Conservation (phyloP, 2,888 invertebrate genomes). For the Pantelozetes paolii region DNA sequence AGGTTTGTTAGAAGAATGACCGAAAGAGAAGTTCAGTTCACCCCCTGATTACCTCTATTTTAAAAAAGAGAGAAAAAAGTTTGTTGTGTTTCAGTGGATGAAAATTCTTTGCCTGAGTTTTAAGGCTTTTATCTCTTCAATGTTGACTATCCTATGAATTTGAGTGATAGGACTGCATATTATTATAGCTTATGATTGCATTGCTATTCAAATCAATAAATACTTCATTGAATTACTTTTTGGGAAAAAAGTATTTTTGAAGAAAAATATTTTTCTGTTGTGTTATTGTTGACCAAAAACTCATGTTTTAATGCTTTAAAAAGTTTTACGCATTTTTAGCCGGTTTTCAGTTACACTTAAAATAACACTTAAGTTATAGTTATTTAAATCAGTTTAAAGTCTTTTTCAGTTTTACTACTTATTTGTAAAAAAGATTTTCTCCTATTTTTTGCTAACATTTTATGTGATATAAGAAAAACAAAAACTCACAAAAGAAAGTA, state of each 20-base stretch:
- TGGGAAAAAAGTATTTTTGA: not conserved
- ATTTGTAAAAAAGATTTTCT: not conserved
- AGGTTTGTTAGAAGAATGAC: not conserved
- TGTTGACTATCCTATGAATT: constrained; percentile 16
- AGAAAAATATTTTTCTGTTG: not conserved
- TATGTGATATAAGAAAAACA: not conserved
- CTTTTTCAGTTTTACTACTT: not conserved
- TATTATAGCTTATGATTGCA: constrained; percentile 8
- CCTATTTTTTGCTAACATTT: not conserved
- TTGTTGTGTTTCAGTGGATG: not conserved
- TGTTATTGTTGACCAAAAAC: not conserved
- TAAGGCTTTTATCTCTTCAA: not conserved
- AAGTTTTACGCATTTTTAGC: not conserved
- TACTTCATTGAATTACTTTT: not conserved
- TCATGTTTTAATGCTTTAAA: not conserved
- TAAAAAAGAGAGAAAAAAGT: not conserved
- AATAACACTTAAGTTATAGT: not conserved
- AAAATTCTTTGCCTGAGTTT: not conserved
- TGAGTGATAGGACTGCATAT: constrained; percentile 2
- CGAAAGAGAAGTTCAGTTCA: not conserved
- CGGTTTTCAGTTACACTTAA: not conserved
- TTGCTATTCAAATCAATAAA: constrained; percentile 8
- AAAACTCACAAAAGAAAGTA: not conserved
- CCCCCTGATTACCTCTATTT: too few relatives aligned
- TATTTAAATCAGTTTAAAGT: not conserved